Percentiles rank a stretch among this genome's conserved stretches.
Conservation (phyloP, 37 sponge, comb jelly and placozoan genomes). For the Chondrosia reniformis region DNA sequence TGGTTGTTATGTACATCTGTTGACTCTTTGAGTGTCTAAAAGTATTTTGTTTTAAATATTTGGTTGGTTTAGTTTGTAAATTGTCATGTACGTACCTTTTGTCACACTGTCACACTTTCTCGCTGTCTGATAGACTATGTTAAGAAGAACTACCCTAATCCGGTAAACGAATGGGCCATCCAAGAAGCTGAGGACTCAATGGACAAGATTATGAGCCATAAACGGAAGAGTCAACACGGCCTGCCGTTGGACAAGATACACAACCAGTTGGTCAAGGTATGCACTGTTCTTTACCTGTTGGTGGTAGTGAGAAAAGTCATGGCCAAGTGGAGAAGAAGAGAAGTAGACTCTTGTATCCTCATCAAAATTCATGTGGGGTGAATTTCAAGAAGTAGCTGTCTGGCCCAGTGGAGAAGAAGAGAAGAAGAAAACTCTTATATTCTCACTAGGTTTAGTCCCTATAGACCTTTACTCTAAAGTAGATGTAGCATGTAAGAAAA, state of each 20-base stretch:
- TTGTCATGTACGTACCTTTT: no score
- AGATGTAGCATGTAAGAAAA: no score
- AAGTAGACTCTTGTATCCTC: no score
- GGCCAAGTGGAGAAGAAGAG: not conserved
- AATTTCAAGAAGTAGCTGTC: no score
- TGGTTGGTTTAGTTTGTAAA: no score
- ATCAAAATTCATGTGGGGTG: no score
- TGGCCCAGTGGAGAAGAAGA: no score
- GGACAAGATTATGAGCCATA: constrained; percentile 39
- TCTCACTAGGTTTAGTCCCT: no score
- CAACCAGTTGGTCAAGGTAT: constrained; percentile 59
- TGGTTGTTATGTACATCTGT: not conserved
- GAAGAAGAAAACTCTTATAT: no score
- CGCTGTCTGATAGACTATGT: constrained; percentile 53
- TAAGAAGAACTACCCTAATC: constrained; percentile 61
- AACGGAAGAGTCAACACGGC: constrained; percentile 45
- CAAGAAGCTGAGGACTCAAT: constrained; percentile 70
- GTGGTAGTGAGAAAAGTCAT: not conserved
- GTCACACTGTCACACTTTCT: no score
- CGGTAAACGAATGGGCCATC: constrained; percentile 78
- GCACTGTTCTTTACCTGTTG: not conserved
- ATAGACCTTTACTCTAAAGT: no score
- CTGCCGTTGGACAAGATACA: constrained; percentile 76
- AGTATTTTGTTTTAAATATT: not conserved
- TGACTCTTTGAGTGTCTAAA: not conserved